Base-by-base conservation (phyloP, 23 tunicate genomes). In the Ascidia mentula region DNA sequence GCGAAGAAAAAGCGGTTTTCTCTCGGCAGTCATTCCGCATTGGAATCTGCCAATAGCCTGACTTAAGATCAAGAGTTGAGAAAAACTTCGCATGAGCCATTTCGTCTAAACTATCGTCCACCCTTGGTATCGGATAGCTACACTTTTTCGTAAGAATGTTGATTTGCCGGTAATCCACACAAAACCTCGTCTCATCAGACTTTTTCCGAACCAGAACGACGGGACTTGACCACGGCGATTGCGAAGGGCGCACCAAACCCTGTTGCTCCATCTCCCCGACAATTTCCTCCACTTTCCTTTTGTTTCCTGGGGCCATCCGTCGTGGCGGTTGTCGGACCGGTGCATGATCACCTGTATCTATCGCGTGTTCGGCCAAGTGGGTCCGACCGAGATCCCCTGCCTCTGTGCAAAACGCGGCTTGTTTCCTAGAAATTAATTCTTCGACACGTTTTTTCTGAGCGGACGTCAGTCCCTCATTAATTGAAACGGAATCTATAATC, bases 1-100 rank as follows among this genome's bases (percentile, higher is more conserved):
- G 72, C 15, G 33, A 26, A 13, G 72, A 28, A 31, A 69, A 69
- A n/a, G 72, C 72, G 8, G 72, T 69, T 18, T 69, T 18, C 7
- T 45, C 69, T 12, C n/a, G 30, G 40, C 22, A 31, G 7, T 17
- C 72, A 12, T 12, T 28, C 12, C 9, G 20, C 15, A 69, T 12
- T 31, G 15, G 75, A 28, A 71, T 9, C 35, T 71, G 75, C 75
- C 75, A 71, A 18, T 71, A 71, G n/a, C 75, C 75, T 22, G 75
- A 71, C 39, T 75, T 35, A 3, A 75, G 37, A 39, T 35, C 79
- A 3, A 75, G 28, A 28, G 38, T 73, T 73, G 84, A 69, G 31
- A 80, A 80, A 24, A 32, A 60, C 28, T 69, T 70, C 6, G 46
- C 32, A 22, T 35, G 30, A 2, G 39, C 6, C 39, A 78, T 36